A percentile compares a stretch with the other conserved stretches of the same genome.
phyloP scores from a whole-genome alignment of 2,888 invertebrate genomes.

The Pachycephus smyrnensis region DNA sequence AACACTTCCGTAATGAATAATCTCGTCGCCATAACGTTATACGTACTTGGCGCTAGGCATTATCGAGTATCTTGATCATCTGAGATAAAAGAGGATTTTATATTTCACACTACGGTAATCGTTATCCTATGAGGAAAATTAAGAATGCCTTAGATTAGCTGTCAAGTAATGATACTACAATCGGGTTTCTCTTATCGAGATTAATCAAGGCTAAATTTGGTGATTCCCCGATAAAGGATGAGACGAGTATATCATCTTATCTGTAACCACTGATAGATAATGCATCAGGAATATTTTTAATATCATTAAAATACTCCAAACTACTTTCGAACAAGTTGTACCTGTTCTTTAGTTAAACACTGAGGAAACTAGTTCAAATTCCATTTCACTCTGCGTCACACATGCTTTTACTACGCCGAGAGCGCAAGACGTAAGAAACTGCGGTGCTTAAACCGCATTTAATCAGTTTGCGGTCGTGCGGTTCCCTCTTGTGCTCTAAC shows the following conservation, averaged over 20 bases:
- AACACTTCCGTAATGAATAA: slow-evolving; percentile 26
- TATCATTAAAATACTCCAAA: not conserved
- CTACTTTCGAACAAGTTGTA: not conserved
- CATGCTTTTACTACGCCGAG: not conserved
- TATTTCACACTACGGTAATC: not conserved
- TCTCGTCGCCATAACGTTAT: slow-evolving; percentile 1
- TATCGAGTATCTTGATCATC: not conserved
- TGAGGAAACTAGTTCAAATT: not conserved
- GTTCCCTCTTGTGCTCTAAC: slow-evolving; percentile 16
- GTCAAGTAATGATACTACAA: not conserved
- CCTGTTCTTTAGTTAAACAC: not conserved
- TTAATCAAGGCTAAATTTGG: not conserved
- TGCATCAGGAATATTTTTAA: not conserved
- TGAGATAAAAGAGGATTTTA: not conserved
- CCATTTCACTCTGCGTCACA: not conserved
- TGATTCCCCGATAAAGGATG: not conserved
- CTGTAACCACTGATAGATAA: not conserved
- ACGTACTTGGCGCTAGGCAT: not conserved
- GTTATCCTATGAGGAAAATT: not conserved
- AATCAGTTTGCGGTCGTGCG: slow-evolving; percentile 62
- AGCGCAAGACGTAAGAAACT: not conserved
- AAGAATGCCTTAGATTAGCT: not conserved
- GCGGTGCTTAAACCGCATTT: slow-evolving; percentile 54
- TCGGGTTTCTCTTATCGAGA: not conserved
- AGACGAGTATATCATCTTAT: not conserved